These are phyloP conservation scores for Cryptoprocta ferox DNA, from an alignment of 2,797 vertebrate genomes.

Conservation along the genomic window DNA sequence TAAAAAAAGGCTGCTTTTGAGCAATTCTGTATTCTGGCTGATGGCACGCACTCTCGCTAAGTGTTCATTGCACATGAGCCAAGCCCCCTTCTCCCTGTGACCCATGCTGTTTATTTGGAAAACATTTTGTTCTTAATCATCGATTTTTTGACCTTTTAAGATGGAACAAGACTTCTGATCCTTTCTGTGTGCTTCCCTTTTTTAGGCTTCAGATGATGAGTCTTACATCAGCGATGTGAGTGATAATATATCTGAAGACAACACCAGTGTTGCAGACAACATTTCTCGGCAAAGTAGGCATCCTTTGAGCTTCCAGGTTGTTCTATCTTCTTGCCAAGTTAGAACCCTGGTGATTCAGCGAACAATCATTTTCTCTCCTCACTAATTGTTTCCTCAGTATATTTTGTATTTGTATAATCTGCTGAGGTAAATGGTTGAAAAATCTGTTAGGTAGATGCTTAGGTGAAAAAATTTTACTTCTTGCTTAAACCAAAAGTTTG, in stretches of 20 bases:
- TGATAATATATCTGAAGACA: slow-evolving; percentile 99
- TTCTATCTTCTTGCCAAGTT: neutral
- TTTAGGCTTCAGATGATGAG: slow-evolving; percentile 98
- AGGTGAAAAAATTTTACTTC: neutral
- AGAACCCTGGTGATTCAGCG: neutral
- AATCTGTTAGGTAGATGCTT: neutral
- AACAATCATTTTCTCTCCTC: neutral
- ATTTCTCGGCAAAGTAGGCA: slow-evolving; percentile 96
- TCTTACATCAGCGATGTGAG: slow-evolving; percentile 99
- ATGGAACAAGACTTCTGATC: neutral
- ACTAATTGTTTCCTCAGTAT: neutral
- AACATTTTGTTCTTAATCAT: neutral
- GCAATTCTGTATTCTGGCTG: neutral
- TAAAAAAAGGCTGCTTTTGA: neutral
- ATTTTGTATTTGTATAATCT: slow-evolving; percentile 25
- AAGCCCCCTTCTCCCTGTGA: neutral
- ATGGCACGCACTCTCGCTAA: neutral
- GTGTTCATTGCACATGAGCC: neutral
- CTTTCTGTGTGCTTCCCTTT: neutral
- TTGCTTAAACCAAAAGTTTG: neutral
- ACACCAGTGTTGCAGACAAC: slow-evolving; percentile 98
- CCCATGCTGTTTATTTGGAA: neutral
- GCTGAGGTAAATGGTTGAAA: slow-evolving; percentile 17
- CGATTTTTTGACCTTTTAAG: slow-evolving; percentile 41
- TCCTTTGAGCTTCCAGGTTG: slow-evolving; percentile 25